Evolutionary conservation across 2,888 invertebrate genomes (phyloP).

Genomic region (Nasonovia ribisnigri): DNA sequence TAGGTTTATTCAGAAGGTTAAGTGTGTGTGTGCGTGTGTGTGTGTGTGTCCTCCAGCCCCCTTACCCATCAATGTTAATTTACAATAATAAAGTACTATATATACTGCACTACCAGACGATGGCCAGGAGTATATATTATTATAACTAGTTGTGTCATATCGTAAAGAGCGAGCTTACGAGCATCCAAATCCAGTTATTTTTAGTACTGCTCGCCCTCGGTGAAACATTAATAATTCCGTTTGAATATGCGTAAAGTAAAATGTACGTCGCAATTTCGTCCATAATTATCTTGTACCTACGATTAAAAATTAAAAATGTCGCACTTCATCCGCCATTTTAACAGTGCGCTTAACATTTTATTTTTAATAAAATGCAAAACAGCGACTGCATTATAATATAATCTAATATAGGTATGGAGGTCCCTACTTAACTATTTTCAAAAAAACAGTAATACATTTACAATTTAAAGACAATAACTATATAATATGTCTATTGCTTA

Average conservation of each 20-base stretch:
- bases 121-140: not conserved
- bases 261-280: constrained; percentile 8
- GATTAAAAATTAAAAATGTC: constrained; percentile 35
- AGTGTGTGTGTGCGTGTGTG: not conserved
- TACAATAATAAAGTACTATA: not conserved
- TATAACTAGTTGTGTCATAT: constrained; percentile 21
- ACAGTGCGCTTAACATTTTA: not conserved
- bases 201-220: constrained; percentile 27
- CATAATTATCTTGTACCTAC: not conserved
- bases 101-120: not conserved
- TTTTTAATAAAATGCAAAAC: not conserved
- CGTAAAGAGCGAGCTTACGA: constrained; percentile 15
- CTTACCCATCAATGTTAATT: constrained; percentile 18
- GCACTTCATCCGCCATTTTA: not conserved
- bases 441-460: not conserved
- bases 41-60: not conserved
- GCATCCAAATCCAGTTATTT: constrained; percentile 32
- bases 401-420: not conserved
- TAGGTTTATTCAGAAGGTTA: not conserved
- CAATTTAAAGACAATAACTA: no score
- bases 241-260: not conserved
- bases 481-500: not conserved
- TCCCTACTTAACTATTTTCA: not conserved
- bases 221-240: constrained; percentile 48
- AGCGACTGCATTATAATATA: not conserved